phyloP scores from a whole-genome alignment of 2,113 vertebrate species.

The Merops nubicus region DNA sequence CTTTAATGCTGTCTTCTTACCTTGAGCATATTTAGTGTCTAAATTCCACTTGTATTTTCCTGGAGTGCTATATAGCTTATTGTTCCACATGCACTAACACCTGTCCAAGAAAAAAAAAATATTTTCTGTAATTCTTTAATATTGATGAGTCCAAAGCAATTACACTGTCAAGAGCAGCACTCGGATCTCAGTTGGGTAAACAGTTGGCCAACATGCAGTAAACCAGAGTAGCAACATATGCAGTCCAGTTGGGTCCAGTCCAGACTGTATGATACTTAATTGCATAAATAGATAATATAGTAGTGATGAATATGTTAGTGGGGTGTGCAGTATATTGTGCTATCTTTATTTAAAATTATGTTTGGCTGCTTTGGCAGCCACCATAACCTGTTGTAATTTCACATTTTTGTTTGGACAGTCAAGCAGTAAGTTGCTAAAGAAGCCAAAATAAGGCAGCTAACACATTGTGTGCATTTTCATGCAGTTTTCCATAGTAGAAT shows the following conservation, averaged over 20 bases:
- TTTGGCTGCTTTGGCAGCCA: conserved; percentile 14
- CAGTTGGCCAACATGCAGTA: conserved; percentile 59
- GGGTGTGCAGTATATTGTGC: conserved; percentile 36
- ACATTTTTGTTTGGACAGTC: conserved; percentile 56
- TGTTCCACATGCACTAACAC: conserved; percentile 48
- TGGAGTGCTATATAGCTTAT: background rate
- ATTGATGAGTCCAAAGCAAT: conserved; percentile 61
- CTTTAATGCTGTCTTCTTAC: background rate
- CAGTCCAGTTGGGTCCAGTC: conserved; percentile 57
- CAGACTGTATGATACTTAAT: conserved; percentile 58
- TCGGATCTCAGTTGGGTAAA: conserved; percentile 58
- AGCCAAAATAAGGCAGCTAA: conserved; percentile 35
- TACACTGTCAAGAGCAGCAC: conserved; percentile 45
- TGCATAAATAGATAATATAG: conserved; percentile 59
- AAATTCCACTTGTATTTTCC: background rate
- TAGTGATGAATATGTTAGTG: conserved; percentile 47
- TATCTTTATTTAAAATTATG: conserved; percentile 44
- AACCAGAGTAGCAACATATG: conserved; percentile 62
- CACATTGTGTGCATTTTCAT: conserved; percentile 33
- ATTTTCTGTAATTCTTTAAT: conserved; percentile 54
- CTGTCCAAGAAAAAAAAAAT: conserved; percentile 47
- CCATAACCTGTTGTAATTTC: conserved; percentile 57
- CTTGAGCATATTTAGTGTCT: background rate
- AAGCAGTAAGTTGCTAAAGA: conserved; percentile 50
- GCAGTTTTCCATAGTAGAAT: background rate